Conservation (phyloP, 2,113 vertebrate species). For the Sinocyclocheilus maitianheensis region DNA sequence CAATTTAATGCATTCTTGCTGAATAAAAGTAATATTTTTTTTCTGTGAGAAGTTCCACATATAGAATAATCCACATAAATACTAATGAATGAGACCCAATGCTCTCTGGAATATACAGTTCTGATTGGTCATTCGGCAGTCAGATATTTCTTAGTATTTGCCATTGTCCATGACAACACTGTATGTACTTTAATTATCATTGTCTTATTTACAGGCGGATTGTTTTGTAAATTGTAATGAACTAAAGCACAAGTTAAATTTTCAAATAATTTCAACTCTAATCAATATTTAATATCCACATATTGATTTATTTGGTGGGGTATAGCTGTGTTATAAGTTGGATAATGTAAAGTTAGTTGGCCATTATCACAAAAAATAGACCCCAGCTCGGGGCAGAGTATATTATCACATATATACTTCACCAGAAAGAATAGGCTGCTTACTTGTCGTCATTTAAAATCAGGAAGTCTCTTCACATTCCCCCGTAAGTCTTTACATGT, state of each 20-base stretch:
- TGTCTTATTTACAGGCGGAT: background rate
- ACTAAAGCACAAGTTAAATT: background rate
- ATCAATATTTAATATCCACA: background rate
- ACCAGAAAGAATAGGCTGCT: background rate
- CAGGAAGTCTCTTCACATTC: background rate
- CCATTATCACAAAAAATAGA: background rate
- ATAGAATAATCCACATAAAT: background rate
- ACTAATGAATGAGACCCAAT: background rate
- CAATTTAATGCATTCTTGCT: too few relatives aligned
- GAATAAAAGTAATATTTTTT: too few relatives aligned
- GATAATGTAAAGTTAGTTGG: background rate
- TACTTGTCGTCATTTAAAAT: background rate
- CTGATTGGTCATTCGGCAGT: constrained; percentile 6
- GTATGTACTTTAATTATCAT: background rate
- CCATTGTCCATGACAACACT: background rate
- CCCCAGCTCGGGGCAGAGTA: background rate
- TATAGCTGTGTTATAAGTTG: background rate
- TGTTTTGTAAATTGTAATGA: background rate
- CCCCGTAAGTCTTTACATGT: constrained; percentile 13
- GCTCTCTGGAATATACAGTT: background rate
- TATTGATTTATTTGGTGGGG: background rate
- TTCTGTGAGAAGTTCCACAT: too few relatives aligned
- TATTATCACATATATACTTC: background rate
- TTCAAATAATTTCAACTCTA: background rate
- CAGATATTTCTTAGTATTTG: background rate